Evolutionary conservation across 2,113 vertebrate genomes (phyloP).

Genomic region (Chaetodon auriga): DNA sequence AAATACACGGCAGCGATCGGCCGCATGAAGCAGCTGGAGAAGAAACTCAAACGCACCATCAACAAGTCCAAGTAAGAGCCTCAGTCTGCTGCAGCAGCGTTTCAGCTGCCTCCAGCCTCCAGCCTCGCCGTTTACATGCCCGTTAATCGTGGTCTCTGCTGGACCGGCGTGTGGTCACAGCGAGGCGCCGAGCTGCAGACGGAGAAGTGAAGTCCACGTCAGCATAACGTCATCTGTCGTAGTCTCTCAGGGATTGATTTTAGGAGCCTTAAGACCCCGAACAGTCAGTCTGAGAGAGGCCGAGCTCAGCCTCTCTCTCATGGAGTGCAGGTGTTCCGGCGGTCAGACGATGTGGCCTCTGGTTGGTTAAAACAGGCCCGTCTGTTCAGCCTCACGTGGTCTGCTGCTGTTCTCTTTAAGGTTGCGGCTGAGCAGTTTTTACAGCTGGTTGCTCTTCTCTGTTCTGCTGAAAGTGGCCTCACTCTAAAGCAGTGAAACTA

Average conservation of each 20-base stretch:
- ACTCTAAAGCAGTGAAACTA: background rate
- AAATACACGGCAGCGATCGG: slow-evolving; percentile 93
- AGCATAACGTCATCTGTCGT: background rate
- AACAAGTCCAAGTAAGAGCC: slow-evolving; percentile 95
- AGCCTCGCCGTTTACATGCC: background rate
- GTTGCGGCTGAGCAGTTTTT: background rate
- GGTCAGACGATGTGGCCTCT: background rate
- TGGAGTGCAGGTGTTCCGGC: background rate
- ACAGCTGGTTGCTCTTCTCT: slow-evolving; percentile 23
- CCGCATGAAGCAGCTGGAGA: slow-evolving; percentile 97
- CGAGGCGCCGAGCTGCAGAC: background rate
- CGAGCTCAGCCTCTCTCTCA: background rate
- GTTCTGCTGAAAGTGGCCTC: background rate
- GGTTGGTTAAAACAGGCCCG: background rate
- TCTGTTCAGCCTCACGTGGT: background rate
- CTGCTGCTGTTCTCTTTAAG: background rate
- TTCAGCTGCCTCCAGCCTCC: background rate
- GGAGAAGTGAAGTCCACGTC: no score
- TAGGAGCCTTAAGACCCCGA: background rate
- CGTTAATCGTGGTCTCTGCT: background rate
- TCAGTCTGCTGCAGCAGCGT: background rate
- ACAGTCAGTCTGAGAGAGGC: background rate
- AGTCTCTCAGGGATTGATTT: background rate
- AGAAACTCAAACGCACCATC: slow-evolving; percentile 96
- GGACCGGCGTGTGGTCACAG: slow-evolving; percentile 7